Base-by-base conservation (phyloP, 2,888 invertebrate species). In the Vannuccia rotundouncinata region DNA sequence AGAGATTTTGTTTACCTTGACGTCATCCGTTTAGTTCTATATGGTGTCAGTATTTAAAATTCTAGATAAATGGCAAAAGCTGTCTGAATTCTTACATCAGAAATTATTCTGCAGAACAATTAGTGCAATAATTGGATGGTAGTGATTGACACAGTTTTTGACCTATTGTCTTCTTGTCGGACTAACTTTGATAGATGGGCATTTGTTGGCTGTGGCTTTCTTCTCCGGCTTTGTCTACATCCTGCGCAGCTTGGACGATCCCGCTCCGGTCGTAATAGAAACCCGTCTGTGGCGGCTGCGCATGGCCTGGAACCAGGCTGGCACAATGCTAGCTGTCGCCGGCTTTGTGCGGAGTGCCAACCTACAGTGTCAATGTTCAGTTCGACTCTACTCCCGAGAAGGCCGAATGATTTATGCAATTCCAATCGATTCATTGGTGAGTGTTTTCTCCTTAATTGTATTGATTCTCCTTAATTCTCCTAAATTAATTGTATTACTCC, bases 221-320 rank as follows among this genome's bases (percentile, higher is more conserved):
- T 31, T 31, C 17, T 66, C 73, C 22, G 79, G 79, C 73, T 74
- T 66, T 29, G 73, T 79, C 1, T 79, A 79, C 31, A 22, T 79
- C 30, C 27, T 79, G 79, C 74, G 74, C 1, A 30, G 73, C 29
- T 31, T 74, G 30, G 79, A 79, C 1, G 79, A 79, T 27, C 30
- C 31, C 1, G 74, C 60, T 28, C 74, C 79, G 1, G 29, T 74
- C 5, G 31, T 74, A 25, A 17, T 78, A 1, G 31, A 73, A 29
- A 79, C 74, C 29, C 66, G 79, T 76, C 79, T 79, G 27, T 74
- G 31, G 66, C 73, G 74, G 2, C 28, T 89, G 30, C 86, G 93
- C 84, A 93, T 96, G 91, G 96, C 97, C 89, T 97, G 97, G 97
- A 95, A 95, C 82, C 96, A 95, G 88, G 95, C 95, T 0, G 92